phyloP scores from a whole-genome alignment of 2,113 vertebrate species.

The Glareola pratincola region DNA sequence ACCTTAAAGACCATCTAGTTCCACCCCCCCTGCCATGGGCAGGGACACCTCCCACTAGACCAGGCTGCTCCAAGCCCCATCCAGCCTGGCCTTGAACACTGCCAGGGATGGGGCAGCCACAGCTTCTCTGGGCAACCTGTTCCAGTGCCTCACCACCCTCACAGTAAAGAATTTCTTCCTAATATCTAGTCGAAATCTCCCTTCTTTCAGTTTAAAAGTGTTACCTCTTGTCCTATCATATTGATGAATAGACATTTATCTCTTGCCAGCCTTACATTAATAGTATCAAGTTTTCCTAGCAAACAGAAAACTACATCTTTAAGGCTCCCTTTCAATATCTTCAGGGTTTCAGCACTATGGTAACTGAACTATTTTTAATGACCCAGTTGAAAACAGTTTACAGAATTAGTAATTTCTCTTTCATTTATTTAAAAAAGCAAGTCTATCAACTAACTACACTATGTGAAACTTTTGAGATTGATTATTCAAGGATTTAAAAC shows the following conservation, averaged over 20 bases:
- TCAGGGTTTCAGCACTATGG: background rate
- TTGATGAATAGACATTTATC: slow-evolving; percentile 1
- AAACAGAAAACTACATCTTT: background rate
- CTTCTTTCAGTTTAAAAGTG: too few species aligned
- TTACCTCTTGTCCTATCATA: background rate
- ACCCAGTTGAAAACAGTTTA: slow-evolving; percentile 17
- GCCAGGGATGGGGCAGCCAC: too few species aligned
- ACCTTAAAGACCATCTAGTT: too few species aligned
- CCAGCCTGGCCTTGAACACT: too few species aligned
- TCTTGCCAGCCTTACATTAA: background rate
- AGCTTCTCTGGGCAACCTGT: too few species aligned
- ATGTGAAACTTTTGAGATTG: background rate
- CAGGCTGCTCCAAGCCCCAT: too few species aligned
- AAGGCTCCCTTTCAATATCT: background rate
- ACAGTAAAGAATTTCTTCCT: too few species aligned
- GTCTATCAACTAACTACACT: background rate
- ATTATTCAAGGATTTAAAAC: background rate
- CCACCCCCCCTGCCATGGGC: too few species aligned
- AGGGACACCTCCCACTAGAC: too few species aligned
- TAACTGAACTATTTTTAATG: slow-evolving; percentile 15
- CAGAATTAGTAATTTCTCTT: background rate
- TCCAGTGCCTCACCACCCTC: too few species aligned
- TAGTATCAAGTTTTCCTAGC: background rate
- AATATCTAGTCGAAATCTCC: too few species aligned
- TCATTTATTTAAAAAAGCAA: background rate